Conservation (phyloP, 2,888 invertebrate species). For the Entomobrya multifasciata region DNA sequence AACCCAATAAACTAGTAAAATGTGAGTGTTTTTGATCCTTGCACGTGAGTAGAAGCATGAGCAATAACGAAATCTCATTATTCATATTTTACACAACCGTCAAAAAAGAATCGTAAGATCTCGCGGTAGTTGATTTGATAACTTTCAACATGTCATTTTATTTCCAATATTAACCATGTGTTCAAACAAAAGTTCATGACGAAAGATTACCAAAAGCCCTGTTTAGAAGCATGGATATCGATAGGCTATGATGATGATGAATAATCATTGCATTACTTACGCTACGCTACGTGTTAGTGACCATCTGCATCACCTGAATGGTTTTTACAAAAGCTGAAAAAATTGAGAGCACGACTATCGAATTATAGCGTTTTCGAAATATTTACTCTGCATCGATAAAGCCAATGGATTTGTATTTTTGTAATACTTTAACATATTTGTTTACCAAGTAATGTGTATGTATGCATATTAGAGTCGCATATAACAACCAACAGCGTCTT, state of each 20-base stretch:
- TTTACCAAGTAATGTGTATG: neutral
- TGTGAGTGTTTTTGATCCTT: too few species aligned
- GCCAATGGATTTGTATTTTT: conserved; percentile 56
- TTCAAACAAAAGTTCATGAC: conserved; percentile 7
- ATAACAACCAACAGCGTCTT: neutral
- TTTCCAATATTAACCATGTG: neutral
- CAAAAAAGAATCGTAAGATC: too few species aligned
- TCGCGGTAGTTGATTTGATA: too few species aligned
- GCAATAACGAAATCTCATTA: too few species aligned
- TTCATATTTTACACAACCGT: too few species aligned
- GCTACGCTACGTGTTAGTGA: conserved; percentile 9
- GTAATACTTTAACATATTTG: neutral
- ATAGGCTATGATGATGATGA: too few species aligned
- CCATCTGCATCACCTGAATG: conserved; percentile 30
- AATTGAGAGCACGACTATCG: neutral
- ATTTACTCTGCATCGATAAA: conserved; percentile 24
- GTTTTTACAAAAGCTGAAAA: too few species aligned
- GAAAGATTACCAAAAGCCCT: too few species aligned
- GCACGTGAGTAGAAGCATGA: too few species aligned
- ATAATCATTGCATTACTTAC: too few species aligned
- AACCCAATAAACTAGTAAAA: too few species aligned
- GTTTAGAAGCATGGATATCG: too few species aligned
- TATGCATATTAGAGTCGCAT: neutral
- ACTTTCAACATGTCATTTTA: neutral
- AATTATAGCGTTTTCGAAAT: conserved; percentile 6